phyloP scores from a whole-genome alignment of 2,113 vertebrate genomes.

The Noctilio leporinus region DNA sequence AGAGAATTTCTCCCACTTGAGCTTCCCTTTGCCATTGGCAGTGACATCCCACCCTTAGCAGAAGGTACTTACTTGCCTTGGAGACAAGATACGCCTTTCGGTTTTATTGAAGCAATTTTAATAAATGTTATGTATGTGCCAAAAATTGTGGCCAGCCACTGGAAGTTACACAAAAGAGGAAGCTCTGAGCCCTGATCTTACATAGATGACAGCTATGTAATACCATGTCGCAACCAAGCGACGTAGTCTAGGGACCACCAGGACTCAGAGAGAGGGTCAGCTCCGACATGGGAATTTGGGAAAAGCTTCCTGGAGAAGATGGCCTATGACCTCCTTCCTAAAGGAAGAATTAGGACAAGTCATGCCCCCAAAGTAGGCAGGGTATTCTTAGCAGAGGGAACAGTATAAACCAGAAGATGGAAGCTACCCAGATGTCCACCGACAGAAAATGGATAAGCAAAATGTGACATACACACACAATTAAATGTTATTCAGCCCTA shows the following conservation, averaged over 20 bases:
- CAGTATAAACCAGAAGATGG: neutral
- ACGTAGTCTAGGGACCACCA: no score
- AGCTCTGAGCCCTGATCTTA: neutral
- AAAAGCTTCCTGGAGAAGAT: neutral
- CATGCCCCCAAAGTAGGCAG: neutral
- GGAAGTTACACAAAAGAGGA: neutral
- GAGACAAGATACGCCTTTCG: neutral
- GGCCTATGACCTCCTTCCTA: neutral
- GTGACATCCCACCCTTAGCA: neutral
- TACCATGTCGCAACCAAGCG: neutral
- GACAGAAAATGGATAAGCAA: neutral
- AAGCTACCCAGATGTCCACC: neutral
- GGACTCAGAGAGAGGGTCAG: neutral
- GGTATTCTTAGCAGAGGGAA: neutral
- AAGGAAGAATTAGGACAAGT: neutral
- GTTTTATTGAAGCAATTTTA: neutral
- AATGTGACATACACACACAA: fast-evolving
- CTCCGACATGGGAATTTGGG: neutral
- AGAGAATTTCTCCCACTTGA: neutral
- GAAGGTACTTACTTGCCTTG: neutral
- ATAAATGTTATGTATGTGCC: neutral
- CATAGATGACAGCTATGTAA: neutral
- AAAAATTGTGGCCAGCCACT: neutral
- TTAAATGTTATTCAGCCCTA: neutral
- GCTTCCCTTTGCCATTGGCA: neutral